These are phyloP conservation scores for Callithrix jacchus DNA, from an alignment of 2,113 vertebrate genomes.

Conservation along the genomic window DNA sequence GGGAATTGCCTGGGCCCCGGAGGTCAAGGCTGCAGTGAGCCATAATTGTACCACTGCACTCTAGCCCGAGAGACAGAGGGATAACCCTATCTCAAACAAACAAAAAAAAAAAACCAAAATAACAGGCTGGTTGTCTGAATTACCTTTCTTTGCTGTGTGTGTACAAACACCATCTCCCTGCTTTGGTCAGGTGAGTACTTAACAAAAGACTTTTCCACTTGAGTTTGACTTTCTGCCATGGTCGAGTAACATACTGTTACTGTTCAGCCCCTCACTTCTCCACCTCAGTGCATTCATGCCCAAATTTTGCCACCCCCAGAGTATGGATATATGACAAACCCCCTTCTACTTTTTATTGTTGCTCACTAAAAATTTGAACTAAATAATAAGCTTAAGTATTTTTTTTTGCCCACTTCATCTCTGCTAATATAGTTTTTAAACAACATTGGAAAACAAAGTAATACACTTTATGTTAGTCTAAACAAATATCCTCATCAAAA, in stretches of 20 bases:
- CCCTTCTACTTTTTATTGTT: not conserved
- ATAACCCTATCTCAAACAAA: too few relatives aligned
- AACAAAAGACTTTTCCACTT: not conserved
- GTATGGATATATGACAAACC: rapidly evolving
- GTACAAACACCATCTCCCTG: not conserved
- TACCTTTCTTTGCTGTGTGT: not conserved
- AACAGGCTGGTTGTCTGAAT: not conserved
- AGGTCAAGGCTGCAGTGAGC: too few relatives aligned
- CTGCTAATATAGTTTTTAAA: not conserved
- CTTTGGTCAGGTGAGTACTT: not conserved
- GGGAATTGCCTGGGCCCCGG: too few relatives aligned
- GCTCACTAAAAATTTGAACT: not conserved
- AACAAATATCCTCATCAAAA: not conserved
- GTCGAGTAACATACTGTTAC: conserved; percentile 71
- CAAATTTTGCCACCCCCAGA: not conserved
- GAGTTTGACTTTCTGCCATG: conserved; percentile 77
- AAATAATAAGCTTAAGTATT: not conserved
- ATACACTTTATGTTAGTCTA: not conserved
- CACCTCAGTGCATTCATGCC: conserved; percentile 48
- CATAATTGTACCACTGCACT: too few relatives aligned
- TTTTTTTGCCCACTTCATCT: not conserved
- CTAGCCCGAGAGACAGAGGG: too few relatives aligned
- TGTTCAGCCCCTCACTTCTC: conserved; percentile 77
- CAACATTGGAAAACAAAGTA: not conserved
- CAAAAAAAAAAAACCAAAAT: not conserved